A percentile compares a stretch with the other conserved stretches of the same genome.
Conservation (phyloP, 2,888 invertebrate species). For the Agonopterix alstromeriana region DNA sequence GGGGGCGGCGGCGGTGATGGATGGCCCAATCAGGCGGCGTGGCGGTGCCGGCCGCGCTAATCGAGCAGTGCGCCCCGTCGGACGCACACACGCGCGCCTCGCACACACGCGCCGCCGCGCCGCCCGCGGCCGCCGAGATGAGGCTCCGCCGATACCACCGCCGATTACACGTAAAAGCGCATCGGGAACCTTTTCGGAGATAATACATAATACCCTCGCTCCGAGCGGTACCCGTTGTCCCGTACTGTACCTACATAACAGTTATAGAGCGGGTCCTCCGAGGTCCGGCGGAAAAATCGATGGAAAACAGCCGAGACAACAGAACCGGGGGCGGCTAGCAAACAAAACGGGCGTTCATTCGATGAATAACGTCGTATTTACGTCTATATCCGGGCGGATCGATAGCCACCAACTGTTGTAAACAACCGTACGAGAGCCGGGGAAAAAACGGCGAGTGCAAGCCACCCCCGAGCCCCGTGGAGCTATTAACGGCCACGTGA, state of each 20-base stretch:
- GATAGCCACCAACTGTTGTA: slow-evolving; percentile 73
- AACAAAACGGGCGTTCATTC: slow-evolving; percentile 35
- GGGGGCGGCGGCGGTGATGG: slow-evolving; percentile 67
- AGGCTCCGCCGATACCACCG: slow-evolving; percentile 22
- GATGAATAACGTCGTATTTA: slow-evolving; percentile 59
- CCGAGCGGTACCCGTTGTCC: slow-evolving; percentile 7
- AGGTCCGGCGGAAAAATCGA: slow-evolving; percentile 53
- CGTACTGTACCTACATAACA: too few species aligned
- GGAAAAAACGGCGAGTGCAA: slow-evolving; percentile 54
- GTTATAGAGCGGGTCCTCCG: background rate
- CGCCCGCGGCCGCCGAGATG: slow-evolving; percentile 22
- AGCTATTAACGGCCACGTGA: slow-evolving; percentile 72
- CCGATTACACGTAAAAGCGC: slow-evolving; percentile 55
- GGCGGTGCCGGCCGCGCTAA: slow-evolving; percentile 69
- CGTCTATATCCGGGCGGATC: slow-evolving; percentile 56
- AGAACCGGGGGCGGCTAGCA: slow-evolving; percentile 40
- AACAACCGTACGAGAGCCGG: slow-evolving; percentile 57
- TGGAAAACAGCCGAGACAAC: slow-evolving; percentile 56
- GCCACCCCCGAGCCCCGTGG: slow-evolving; percentile 39
- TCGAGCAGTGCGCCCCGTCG: slow-evolving; percentile 65
- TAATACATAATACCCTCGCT: slow-evolving; percentile 37
- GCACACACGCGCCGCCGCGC: slow-evolving; percentile 12
- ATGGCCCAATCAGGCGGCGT: slow-evolving; percentile 77
- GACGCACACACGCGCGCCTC: slow-evolving; percentile 48
- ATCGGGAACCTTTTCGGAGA: slow-evolving; percentile 46